A percentile compares a stretch with the other conserved stretches of the same genome.
Evolutionary conservation across 2,797 vertebrate genomes (phyloP).

Genomic region (Gambelia wislizenii): DNA sequence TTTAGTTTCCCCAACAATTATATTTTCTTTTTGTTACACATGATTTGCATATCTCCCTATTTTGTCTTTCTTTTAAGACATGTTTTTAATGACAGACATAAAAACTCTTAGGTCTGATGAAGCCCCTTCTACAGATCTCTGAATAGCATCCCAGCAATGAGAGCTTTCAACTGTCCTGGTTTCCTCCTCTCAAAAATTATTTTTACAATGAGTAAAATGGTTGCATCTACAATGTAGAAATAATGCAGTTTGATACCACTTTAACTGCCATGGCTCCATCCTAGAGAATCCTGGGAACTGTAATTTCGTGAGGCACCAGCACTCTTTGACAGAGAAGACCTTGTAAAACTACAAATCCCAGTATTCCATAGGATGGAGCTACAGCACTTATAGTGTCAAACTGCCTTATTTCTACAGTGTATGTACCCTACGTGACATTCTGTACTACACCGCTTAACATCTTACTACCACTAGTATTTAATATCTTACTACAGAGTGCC

Average conservation of each 20-base stretch:
- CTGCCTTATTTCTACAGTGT: no score
- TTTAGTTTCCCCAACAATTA: slow-evolving; percentile 12
- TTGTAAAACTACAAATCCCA: no score
- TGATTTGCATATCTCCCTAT: slow-evolving; percentile 39
- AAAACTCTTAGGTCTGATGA: not conserved
- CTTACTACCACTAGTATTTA: not conserved
- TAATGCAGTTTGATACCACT: no score
- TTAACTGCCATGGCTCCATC: no score
- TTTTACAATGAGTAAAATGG: no score
- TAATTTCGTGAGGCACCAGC: no score
- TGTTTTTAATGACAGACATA: slow-evolving; percentile 24
- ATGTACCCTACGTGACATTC: slow-evolving; percentile 42
- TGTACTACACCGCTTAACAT: slow-evolving; percentile 43
- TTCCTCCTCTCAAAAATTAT: slow-evolving; percentile 37
- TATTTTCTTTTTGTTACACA: not conserved
- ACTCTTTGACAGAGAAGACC: no score
- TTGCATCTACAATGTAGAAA: no score
- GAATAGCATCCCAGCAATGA: slow-evolving; percentile 26
- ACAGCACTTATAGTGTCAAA: no score
- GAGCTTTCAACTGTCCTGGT: slow-evolving; percentile 33
- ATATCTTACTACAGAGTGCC: not conserved
- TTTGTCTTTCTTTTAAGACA: slow-evolving; percentile 52
- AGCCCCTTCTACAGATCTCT: not conserved
- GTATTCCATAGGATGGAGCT: no score
- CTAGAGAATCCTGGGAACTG: no score